Evolutionary conservation across 2,113 vertebrate genomes (phyloP).

Genomic region (Sialia sialis): DNA sequence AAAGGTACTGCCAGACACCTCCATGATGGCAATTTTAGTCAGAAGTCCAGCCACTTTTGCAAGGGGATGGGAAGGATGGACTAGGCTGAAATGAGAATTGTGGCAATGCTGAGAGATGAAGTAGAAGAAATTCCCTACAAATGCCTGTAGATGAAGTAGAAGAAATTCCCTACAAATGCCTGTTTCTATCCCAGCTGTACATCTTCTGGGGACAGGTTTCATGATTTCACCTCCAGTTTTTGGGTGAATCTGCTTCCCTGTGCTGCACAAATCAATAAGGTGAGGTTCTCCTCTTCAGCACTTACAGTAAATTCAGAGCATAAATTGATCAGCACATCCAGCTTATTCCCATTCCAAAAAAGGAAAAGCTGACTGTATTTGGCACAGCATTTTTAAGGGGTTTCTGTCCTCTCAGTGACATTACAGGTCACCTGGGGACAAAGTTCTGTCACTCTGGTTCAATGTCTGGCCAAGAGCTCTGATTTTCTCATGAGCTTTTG

Average conservation of each 20-base stretch:
- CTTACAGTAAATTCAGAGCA: background rate
- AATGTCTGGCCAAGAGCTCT: background rate
- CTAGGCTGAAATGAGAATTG: background rate
- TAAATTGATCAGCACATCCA: background rate
- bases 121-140: background rate
- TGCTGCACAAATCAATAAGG: rapidly evolving
- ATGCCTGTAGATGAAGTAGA: background rate
- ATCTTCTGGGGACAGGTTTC: background rate
- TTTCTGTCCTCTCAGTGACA: background rate
- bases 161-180: background rate
- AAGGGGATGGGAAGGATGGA: background rate
- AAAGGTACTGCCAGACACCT: background rate
- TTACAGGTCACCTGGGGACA: background rate
- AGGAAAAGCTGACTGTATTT: background rate
- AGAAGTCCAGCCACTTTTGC: background rate
- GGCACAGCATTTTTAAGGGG: background rate
- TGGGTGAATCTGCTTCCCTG: background rate
- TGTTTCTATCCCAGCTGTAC: background rate
- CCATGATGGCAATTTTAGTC: background rate
- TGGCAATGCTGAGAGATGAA: background rate
- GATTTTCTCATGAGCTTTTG: background rate
- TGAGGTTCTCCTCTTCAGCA: background rate
- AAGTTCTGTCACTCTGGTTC: background rate
- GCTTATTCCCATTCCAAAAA: background rate
- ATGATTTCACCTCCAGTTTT: background rate